phyloP scores from a whole-genome alignment of 2,797 vertebrate species.

The Pteropus rufus region DNA sequence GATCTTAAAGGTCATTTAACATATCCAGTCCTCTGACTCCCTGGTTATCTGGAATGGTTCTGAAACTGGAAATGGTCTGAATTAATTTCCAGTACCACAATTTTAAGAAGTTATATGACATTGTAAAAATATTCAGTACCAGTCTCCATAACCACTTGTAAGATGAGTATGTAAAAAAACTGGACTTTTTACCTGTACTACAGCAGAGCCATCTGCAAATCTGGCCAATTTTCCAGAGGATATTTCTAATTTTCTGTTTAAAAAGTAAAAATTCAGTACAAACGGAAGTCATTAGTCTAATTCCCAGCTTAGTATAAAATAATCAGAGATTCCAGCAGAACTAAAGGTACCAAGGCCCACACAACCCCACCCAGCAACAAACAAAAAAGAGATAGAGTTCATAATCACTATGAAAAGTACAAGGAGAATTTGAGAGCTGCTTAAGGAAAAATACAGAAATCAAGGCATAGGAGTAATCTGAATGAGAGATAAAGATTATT shows the following conservation, averaged over 20 bases:
- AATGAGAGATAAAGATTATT: background rate
- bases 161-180: background rate
- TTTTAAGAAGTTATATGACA: background rate
- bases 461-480: background rate
- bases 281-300: slow-evolving; percentile 22
- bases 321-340: slow-evolving; percentile 17
- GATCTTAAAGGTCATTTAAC: background rate
- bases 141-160: background rate
- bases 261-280: slow-evolving; percentile 59
- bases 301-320: slow-evolving; percentile 3
- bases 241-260: slow-evolving; percentile 92
- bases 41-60: background rate
- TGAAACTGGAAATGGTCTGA: slow-evolving; percentile 18
- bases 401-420: slow-evolving; percentile 5
- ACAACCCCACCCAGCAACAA: background rate
- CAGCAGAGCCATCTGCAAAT: slow-evolving; percentile 96
- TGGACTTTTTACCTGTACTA: slow-evolving; percentile 89
- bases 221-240: slow-evolving; percentile 93
- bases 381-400: background rate
- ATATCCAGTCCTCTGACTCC: background rate
- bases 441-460: background rate
- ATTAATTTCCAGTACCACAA: background rate
- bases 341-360: background rate
- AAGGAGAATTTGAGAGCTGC: background rate
- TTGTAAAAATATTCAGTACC: background rate